Base-by-base conservation (phyloP, 1,140 invertebrate species). In the Diorhabda sublineata region DNA sequence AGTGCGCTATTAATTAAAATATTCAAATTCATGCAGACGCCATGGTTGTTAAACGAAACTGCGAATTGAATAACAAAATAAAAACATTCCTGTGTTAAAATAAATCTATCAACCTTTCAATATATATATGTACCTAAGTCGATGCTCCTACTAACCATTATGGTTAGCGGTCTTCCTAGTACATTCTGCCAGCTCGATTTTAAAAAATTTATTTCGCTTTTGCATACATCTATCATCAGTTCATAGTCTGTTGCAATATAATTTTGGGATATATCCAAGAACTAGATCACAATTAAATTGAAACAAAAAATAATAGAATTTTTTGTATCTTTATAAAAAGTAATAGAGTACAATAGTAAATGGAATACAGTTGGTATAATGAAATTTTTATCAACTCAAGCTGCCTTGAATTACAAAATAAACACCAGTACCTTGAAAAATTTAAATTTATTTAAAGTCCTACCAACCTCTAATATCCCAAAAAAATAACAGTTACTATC, bases 211-310 rank as follows among this genome's bases (percentile, higher is more conserved):
- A 97, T 92, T 87, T 97, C 94, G 78, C 92, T 92, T 87, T 95
- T 96, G 86, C 96, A 94, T 82, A 94, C 96, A 86, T 98, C 96
- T 82, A 98, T 93, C 90, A 98, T 92, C 82, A 98, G 87, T 83
- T 97, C 93, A 84, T 95, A 94, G 85, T 98, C 96, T 78, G 94
- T 96, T 81, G 95, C 95, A 80, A 97, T 94, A 90, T 98, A 97
- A 88, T 97, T 97, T 79, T 94, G 89, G 78, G 91, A 92, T 85
- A 94, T 91, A 87, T 98, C 96, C 85, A 94, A 95, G 86, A 97
- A 94, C 96, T 99, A 87, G 81, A 74, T 60, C 26, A 26, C 26
- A 26, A 26, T 26, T 26, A 26, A 26, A 26, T 26, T 26, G 26
- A 26, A 26, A 26, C 26, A 26, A 26, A 26, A 26, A 26, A 26